Evolutionary conservation across 1,140 invertebrate species (phyloP).

Genomic region (Stenopsyche tienmushanensis): DNA sequence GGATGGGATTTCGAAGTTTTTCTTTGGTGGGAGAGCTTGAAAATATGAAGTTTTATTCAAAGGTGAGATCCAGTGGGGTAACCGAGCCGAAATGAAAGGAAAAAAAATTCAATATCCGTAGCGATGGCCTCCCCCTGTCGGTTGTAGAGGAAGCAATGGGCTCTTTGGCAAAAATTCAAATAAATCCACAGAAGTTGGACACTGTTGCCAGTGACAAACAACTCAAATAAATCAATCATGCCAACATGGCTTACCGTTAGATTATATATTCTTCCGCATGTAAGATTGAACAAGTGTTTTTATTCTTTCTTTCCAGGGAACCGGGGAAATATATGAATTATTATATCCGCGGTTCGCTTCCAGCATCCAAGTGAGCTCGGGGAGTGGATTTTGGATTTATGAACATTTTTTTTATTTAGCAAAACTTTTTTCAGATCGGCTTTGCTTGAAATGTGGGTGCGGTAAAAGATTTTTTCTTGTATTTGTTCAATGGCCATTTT

Average conservation of each 20-base stretch:
- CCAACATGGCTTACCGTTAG: conserved; percentile 47
- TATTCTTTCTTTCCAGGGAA: conserved; percentile 23
- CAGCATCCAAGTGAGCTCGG: conserved; percentile 12
- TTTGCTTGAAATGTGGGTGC: too few relatives aligned
- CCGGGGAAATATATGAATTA: conserved; percentile 31
- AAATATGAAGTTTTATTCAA: conserved; percentile 27
- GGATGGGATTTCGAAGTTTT: too few relatives aligned
- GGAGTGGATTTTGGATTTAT: conserved; percentile 26
- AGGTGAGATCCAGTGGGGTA: conserved; percentile 32
- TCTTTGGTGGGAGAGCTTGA: not conserved
- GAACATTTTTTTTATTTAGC: conserved; percentile 14
- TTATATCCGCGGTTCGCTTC: conserved; percentile 25
- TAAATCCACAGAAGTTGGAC: conserved; percentile 48
- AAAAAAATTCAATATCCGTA: conserved; percentile 41
- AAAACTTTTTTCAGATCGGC: too few relatives aligned
- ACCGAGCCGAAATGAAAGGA: conserved; percentile 29
- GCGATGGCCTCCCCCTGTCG: conserved; percentile 44
- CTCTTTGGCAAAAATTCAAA: conserved; percentile 56
- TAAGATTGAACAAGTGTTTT: conserved; percentile 41
- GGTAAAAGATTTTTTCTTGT: too few relatives aligned
- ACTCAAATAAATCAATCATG: conserved; percentile 59
- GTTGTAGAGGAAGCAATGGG: conserved; percentile 46
- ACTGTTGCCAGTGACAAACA: conserved; percentile 53
- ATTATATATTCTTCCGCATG: conserved; percentile 33
- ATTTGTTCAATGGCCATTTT: too few relatives aligned